phyloP scores from a whole-genome alignment of 1,140 invertebrate species.

The Mylabris phalerata region DNA sequence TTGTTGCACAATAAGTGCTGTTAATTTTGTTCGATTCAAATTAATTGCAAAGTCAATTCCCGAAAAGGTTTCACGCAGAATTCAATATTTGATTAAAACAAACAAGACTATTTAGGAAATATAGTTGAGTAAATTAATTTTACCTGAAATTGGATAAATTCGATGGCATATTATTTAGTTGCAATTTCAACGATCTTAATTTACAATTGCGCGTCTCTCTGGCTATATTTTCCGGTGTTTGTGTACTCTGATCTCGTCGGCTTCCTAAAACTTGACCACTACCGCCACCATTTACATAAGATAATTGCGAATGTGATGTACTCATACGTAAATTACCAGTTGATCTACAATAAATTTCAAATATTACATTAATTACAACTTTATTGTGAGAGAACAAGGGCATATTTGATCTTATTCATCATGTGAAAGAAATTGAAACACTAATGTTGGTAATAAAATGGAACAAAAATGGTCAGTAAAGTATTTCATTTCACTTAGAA shows the following conservation, averaged over 20 bases:
- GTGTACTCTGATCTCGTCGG: conserved; percentile 55
- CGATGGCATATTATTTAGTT: conserved; percentile 54
- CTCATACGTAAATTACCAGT: conserved; percentile 39
- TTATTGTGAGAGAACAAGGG: too few species aligned
- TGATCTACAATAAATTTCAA: conserved; percentile 8
- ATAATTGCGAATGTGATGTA: conserved; percentile 50
- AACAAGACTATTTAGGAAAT: background rate
- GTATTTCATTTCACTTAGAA: too few species aligned
- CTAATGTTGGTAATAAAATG: too few species aligned
- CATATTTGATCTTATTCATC: too few species aligned
- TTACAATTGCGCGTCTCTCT: conserved; percentile 59
- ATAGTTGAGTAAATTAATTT: conserved; percentile 9
- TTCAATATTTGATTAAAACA: background rate
- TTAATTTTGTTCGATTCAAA: background rate
- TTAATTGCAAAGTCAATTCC: background rate
- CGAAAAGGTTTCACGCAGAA: background rate
- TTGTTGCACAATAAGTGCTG: too few species aligned
- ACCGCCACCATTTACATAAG: conserved; percentile 50
- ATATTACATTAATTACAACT: background rate
- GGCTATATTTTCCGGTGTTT: conserved; percentile 62
- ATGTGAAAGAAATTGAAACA: background rate
- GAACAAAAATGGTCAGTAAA: too few species aligned
- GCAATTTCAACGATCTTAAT: conserved; percentile 57
- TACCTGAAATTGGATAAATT: conserved; percentile 59
- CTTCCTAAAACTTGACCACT: conserved; percentile 27